Base-by-base conservation (phyloP, 2,888 invertebrate species). In the Drosophila imparisetae region DNA sequence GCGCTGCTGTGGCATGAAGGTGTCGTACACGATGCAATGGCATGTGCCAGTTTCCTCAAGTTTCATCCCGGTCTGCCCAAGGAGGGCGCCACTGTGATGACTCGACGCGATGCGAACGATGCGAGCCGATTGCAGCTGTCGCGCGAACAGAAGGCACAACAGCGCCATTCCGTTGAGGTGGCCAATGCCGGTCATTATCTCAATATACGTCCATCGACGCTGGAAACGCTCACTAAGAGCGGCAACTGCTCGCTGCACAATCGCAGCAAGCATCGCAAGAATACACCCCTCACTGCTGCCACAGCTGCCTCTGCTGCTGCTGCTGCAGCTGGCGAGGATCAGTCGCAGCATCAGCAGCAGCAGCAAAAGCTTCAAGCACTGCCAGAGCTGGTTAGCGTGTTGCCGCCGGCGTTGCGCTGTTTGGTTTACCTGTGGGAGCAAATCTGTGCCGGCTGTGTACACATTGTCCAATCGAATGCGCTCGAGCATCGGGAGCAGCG, bases 1-100 rank as follows among this genome's bases (percentile, higher is more conserved):
- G 98, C 99, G 0, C 96, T 99, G 85, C 93, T 99, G 2, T 99
- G 99, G 98, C 99, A 99, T 91, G 98, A 99, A 93, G 96, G 98
- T 18, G 96, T 99, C 54, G 98, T 99, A 0, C 98, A 98, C 92
- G 99, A 99, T 92, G 98, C 99, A 8, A 99, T 99, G 96, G 98
- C 99, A 0, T 98, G 98, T 91, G 98, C 99, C 0, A 98, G 98
- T 1, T 99, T 98, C 92, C 94, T 99, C 11, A 98, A 98, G 93
- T 99, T 99, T 91, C 97, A 98, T 92, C 98, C 98, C 0, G 95
- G 95, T 36, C 92, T 98, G 70, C 97, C 97, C 24, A 98, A 98
- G 91, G 95, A 96, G 90, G 96, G 94, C 77, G 96, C 94, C 83
- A 93, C 95, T 0, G 97, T 97, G 0, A 95, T 97, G 4, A 97